Percentiles rank a stretch among this genome's conserved stretches.
These are phyloP conservation scores for Desmodus rotundus DNA, from an alignment of 2,113 vertebrate genomes.

Conservation along the genomic window DNA sequence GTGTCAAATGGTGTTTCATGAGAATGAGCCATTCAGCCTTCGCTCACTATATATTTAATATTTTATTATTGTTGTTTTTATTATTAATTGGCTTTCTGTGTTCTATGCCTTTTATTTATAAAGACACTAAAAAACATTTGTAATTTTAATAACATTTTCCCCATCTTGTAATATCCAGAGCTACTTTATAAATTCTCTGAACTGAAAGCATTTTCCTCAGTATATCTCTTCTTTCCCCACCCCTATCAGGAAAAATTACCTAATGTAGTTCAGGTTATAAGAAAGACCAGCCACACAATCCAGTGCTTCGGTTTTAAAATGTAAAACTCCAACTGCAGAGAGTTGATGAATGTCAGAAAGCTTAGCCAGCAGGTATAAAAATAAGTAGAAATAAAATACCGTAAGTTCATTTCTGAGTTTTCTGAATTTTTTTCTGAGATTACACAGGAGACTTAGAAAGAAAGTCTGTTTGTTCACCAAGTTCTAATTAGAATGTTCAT, in stretches of 20 bases:
- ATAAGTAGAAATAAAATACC: slow-evolving; percentile 33
- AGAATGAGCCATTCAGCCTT: slow-evolving; percentile 83
- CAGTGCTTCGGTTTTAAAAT: slow-evolving; percentile 67
- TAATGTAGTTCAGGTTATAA: slow-evolving; percentile 61
- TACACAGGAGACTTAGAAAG: slow-evolving; percentile 37
- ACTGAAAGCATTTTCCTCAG: slow-evolving; percentile 66
- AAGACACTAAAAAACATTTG: slow-evolving; percentile 77
- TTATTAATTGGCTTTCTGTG: slow-evolving; percentile 80
- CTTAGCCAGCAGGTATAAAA: neutral
- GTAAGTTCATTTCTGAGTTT: slow-evolving; percentile 49
- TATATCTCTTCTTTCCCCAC: slow-evolving; percentile 41
- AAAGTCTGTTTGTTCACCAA: slow-evolving; percentile 42
- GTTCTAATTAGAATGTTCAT: slow-evolving; percentile 52
- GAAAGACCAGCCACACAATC: slow-evolving; percentile 56
- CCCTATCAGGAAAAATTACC: slow-evolving; percentile 41
- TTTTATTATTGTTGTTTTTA: slow-evolving; percentile 79
- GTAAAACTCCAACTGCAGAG: neutral
- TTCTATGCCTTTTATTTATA: slow-evolving; percentile 85
- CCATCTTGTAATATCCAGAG: slow-evolving; percentile 77
- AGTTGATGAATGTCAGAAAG: neutral
- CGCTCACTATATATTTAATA: slow-evolving; percentile 83
- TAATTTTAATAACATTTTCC: slow-evolving; percentile 78
- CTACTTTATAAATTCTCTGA: slow-evolving; percentile 79
- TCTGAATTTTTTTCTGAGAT: slow-evolving; percentile 24
- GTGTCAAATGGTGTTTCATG: slow-evolving; percentile 70